phyloP scores from a whole-genome alignment of 2,113 vertebrate species.

The Coregonus clupeaformis region DNA sequence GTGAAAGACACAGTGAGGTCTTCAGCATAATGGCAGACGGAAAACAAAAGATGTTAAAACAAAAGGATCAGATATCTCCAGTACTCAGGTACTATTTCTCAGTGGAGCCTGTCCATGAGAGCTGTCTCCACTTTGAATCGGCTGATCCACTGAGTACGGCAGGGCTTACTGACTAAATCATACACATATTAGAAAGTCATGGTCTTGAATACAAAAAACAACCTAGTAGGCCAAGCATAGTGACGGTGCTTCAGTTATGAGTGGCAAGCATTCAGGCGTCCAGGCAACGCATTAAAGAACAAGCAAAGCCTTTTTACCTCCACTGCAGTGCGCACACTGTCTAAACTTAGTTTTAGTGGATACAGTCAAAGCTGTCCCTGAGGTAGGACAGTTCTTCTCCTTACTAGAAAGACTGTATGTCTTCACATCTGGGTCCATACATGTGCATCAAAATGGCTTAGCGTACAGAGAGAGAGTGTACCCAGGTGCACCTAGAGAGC shows the following conservation, averaged over 20 bases:
- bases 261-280: conserved; percentile 14
- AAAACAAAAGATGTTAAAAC: no score
- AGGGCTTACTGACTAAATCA: conserved; percentile 8
- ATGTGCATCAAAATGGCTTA: conserved; percentile 24
- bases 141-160: not conserved
- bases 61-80: conserved; percentile 13
- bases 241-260: not conserved
- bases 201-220: no score
- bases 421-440: no score
- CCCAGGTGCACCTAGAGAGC: conserved; percentile 7
- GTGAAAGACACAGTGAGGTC: conserved; percentile 28
- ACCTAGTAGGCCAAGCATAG: conserved; percentile 19
- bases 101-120: conserved; percentile 15
- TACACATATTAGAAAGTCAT: conserved; percentile 13
- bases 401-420: no score
- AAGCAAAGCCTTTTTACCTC: conserved; percentile 16
- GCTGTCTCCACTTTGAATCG: conserved; percentile 18
- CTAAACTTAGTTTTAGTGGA: conserved; percentile 16
- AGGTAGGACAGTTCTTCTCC: no score
- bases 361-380: no score
- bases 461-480: conserved; percentile 1
- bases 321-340: not conserved
- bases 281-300: conserved; percentile 22
- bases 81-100: conserved; percentile 9
- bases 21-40: conserved; percentile 12